Conservation (phyloP, 2,113 vertebrate genomes). For the Larimichthys polyactis region DNA sequence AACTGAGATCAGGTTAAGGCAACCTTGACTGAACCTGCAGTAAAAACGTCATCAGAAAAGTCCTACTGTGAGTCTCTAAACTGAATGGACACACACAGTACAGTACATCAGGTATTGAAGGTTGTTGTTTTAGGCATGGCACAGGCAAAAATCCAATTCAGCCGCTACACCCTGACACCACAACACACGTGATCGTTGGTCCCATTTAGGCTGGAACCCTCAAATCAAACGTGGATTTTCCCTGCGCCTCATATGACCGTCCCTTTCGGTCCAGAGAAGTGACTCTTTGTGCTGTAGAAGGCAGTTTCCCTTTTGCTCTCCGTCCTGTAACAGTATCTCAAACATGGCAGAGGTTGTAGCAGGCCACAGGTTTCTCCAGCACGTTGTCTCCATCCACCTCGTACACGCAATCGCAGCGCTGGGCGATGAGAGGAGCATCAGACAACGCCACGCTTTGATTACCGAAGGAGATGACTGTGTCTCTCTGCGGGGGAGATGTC, state of each 20-base stretch:
- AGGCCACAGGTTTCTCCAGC: slow-evolving; percentile 75
- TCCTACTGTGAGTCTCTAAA: slow-evolving; percentile 1
- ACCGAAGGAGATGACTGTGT: slow-evolving; percentile 82
- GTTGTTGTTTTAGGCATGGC: slow-evolving; percentile 64
- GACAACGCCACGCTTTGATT: slow-evolving; percentile 76
- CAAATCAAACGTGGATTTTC: background rate
- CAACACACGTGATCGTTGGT: background rate
- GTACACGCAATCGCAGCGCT: slow-evolving; percentile 81
- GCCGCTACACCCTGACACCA: slow-evolving; percentile 12
- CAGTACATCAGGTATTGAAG: slow-evolving; percentile 47
- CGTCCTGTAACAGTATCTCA: slow-evolving; percentile 39
- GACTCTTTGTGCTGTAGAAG: slow-evolving; percentile 55
- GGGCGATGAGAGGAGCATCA: slow-evolving; percentile 75
- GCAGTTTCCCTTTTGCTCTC: slow-evolving; percentile 39
- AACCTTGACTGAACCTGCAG: slow-evolving; percentile 50
- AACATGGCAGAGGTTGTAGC: slow-evolving; percentile 87
- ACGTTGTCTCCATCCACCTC: slow-evolving; percentile 84
- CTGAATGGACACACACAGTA: slow-evolving; percentile 11
- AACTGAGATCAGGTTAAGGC: slow-evolving; percentile 75
- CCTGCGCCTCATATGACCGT: background rate
- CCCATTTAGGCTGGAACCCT: background rate
- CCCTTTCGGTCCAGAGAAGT: slow-evolving; percentile 18
- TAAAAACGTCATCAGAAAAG: slow-evolving; percentile 1
- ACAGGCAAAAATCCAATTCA: slow-evolving; percentile 51
- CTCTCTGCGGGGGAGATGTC: slow-evolving; percentile 56